Conservation (phyloP, 2,113 vertebrate genomes). For the Cinclus cinclus region DNA sequence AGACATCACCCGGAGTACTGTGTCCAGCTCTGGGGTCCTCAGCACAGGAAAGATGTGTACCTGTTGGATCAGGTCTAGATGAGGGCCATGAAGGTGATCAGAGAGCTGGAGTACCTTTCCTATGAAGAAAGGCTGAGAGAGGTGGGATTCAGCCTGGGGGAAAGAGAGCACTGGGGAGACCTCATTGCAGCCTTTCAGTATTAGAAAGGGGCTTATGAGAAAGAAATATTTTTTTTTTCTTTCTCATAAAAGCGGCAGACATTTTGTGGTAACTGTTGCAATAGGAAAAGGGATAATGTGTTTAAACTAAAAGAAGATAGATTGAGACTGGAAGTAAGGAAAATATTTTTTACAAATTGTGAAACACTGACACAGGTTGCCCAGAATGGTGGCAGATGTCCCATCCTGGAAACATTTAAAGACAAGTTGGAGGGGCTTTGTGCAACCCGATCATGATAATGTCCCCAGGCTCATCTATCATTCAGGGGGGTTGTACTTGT, state of each 20-base stretch:
- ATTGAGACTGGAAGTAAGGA: background rate
- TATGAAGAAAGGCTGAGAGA: background rate
- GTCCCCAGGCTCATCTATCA: background rate
- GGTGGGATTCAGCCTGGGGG: background rate
- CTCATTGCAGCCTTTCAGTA: background rate
- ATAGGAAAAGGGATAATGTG: background rate
- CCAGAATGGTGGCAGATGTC: background rate
- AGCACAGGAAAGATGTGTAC: background rate
- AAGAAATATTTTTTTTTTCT: background rate
- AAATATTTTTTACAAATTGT: background rate
- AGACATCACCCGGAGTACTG: background rate
- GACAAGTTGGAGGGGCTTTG: background rate
- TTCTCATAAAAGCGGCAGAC: background rate
- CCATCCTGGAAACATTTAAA: background rate
- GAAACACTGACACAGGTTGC: background rate
- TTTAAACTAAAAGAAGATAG: background rate
- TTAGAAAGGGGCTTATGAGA: background rate
- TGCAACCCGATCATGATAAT: background rate
- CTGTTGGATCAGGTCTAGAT: background rate
- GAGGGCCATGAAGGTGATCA: background rate
- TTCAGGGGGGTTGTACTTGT: background rate
- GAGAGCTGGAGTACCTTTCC: background rate
- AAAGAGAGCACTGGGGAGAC: background rate
- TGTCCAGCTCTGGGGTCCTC: background rate
- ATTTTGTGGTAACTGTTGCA: background rate